Percentiles rank a stretch among this genome's conserved stretches.
Evolutionary conservation across 2,113 vertebrate genomes (phyloP).

Genomic region (Poicephalus gulielmi): DNA sequence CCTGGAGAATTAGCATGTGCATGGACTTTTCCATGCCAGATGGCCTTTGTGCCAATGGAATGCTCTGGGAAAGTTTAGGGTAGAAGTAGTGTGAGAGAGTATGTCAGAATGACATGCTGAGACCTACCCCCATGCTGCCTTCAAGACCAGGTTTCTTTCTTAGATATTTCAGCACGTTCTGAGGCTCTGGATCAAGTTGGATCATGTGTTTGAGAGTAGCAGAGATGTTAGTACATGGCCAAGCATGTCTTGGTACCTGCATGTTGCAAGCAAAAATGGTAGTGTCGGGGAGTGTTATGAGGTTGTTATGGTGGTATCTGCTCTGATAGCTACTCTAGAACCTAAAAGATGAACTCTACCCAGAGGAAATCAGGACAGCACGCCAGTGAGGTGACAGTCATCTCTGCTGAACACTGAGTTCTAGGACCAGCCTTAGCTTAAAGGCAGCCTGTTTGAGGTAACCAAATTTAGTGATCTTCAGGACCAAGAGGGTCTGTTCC

Average conservation of each 20-base stretch:
- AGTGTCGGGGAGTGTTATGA: neutral
- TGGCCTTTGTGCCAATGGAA: neutral
- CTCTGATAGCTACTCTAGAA: neutral
- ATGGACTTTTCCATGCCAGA: neutral
- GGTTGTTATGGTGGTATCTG: neutral
- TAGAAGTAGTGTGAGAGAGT: neutral
- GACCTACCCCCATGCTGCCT: neutral
- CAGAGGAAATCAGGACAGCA: neutral
- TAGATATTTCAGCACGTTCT: neutral
- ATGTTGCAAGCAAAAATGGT: neutral
- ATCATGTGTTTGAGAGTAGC: neutral
- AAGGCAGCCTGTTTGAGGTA: neutral
- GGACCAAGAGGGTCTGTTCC: neutral
- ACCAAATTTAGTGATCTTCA: neutral
- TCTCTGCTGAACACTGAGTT: neutral
- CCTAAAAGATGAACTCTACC: neutral
- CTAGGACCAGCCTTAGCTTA: neutral
- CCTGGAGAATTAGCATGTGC: neutral
- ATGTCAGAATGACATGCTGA: neutral
- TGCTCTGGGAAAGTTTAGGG: neutral
- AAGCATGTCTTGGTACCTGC: neutral
- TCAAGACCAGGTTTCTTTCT: neutral
- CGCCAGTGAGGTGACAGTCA: neutral
- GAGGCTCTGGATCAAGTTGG: neutral
- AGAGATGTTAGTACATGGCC: neutral